Base-by-base conservation (phyloP, 2,113 vertebrate genomes). In the Porphyrio hochstetteri region DNA sequence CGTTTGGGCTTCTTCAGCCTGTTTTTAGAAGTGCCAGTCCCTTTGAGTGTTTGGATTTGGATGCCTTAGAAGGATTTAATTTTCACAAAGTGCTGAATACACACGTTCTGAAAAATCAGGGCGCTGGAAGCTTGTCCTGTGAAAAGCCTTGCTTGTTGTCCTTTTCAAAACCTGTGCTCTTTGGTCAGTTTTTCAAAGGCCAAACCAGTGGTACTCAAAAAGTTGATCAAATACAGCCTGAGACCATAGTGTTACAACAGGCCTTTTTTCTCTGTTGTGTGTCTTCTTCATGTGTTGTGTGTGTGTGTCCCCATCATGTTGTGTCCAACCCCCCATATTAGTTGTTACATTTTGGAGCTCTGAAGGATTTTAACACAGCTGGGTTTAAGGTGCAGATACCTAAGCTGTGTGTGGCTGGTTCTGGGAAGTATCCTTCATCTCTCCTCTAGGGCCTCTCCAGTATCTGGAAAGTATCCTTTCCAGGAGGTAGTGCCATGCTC, bases 381-480 rank as follows among this genome's bases (percentile, higher is more conserved):
- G 92, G 78, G 61, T 88, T 89, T 52, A 11, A 78, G 92, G 92
- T 96, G 90, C 88, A 88, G 70, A 88, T 92, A 90, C 31, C 85
- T 16, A 8, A 86, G 63, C 93, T 79, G 55, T 57, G 82, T 90
- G 90, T 91, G 82, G 79, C 93, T 95, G 87, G 16, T 4, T 77
- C 31, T 75, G 85, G 92, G 83, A 88, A 69, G 81, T 3, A 42
- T 48, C 83, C 84, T 78, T 92, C 69, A 63, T 82, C n/a, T 82
- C 69, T 87, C 61, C 76, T 92, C 27, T 11, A 31, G 88, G 76
- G 69, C 38, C 87, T 79, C 44, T 29, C 3, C 60, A 29, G 46
- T 8, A 13, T 86, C 29, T 74, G 90, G 63, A 65, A 24, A 50
- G 38, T 4, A 13, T 76, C 80, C 92, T 82, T 91, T 15, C 46